These are phyloP conservation scores for Pituophis catenifer DNA, from an alignment of 2,113 vertebrate species.

Conservation along the genomic window DNA sequence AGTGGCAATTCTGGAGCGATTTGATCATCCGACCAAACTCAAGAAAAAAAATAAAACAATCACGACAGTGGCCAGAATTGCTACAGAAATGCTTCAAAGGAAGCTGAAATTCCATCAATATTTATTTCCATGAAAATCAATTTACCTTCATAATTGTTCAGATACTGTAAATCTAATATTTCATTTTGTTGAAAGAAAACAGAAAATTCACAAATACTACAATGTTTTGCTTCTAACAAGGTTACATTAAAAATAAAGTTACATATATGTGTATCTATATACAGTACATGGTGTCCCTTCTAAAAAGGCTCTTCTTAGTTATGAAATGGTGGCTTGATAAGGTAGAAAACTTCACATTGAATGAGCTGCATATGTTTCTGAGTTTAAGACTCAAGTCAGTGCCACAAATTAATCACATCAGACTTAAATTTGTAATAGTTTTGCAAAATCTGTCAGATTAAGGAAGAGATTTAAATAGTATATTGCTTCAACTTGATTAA, in stretches of 20 bases:
- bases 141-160: not conserved
- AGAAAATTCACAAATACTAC: not conserved
- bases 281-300: not conserved
- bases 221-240: not conserved
- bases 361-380: not conserved
- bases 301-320: not conserved
- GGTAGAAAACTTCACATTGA: not conserved
- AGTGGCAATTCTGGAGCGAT: not conserved
- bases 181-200: not conserved
- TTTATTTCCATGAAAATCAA: not conserved
- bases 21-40: not conserved
- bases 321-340: not conserved
- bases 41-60: not conserved
- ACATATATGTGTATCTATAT: not conserved
- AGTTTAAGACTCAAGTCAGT: not conserved
- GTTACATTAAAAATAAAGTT: not conserved
- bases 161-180: not conserved
- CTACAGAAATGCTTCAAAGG: not conserved
- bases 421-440: not conserved
- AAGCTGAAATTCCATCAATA: not conserved
- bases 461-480: not conserved
- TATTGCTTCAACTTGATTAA: not conserved
- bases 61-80: not conserved
- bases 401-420: not conserved
- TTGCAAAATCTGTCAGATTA: not conserved